A percentile compares a stretch with the other conserved stretches of the same genome.
Conservation (phyloP, 1,140 invertebrate genomes). For the Rhyacophila brunnea region DNA sequence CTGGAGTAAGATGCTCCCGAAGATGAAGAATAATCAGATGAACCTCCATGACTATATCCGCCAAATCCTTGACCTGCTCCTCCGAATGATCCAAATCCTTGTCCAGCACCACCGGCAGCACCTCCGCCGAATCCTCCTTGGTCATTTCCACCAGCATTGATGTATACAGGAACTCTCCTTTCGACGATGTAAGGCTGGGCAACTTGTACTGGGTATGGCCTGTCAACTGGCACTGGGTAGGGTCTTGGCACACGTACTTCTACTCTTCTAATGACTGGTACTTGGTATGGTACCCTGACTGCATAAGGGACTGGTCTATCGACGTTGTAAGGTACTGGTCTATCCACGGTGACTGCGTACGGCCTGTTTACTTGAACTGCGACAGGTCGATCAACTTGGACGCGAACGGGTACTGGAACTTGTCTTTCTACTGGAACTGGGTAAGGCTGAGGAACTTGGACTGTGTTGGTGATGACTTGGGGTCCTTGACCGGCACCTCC, state of each 20-base stretch:
- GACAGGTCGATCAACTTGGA: constrained; percentile 27
- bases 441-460: constrained; percentile 31
- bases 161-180: constrained; percentile 35
- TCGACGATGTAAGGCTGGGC: constrained; percentile 33
- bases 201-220: constrained; percentile 44
- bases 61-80: not conserved
- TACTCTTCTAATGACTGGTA: constrained; percentile 45
- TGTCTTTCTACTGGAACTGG: constrained; percentile 35
- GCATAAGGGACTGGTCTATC: constrained; percentile 36
- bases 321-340: constrained; percentile 38
- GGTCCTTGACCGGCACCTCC: not conserved
- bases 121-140: not conserved
- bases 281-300: constrained; percentile 38
- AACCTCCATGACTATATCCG: not conserved
- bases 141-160: constrained; percentile 12
- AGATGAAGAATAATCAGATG: not conserved
- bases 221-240: constrained; percentile 42
- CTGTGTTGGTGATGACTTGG: constrained; percentile 26
- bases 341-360: constrained; percentile 43
- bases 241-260: constrained; percentile 41
- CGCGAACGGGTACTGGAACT: constrained; percentile 25
- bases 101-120: not conserved
- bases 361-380: constrained; percentile 34
- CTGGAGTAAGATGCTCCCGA: constrained; percentile 10
- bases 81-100: not conserved